phyloP scores from a whole-genome alignment of 1,140 invertebrate species.

The Camponotus floridanus region DNA sequence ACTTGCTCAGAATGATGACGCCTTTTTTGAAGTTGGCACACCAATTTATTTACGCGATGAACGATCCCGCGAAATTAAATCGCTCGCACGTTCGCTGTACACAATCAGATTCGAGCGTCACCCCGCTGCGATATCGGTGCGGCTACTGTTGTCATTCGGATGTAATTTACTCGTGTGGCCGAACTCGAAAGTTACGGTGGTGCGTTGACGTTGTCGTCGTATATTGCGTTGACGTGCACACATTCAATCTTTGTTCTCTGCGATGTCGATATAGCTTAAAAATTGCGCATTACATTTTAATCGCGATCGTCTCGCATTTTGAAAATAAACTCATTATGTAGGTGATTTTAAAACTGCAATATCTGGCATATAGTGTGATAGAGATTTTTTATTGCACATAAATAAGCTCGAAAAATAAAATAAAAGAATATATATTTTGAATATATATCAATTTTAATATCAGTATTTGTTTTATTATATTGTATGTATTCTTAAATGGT shows the following conservation, averaged over 20 bases:
- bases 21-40: slow-evolving; percentile 26
- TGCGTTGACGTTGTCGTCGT: slow-evolving; percentile 37
- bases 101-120: slow-evolving; percentile 42
- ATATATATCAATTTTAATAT: neutral
- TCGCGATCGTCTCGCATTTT: neutral
- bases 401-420: neutral
- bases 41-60: slow-evolving; percentile 49
- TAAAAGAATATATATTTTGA: no score
- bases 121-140: slow-evolving; percentile 10
- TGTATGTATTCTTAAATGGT: neutral
- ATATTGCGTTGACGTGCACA: slow-evolving; percentile 18
- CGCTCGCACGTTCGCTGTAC: slow-evolving; percentile 27
- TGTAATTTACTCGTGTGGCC: slow-evolving; percentile 61
- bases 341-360: neutral
- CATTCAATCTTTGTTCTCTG: slow-evolving; percentile 31
- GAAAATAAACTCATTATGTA: slow-evolving; percentile 12
- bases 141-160: slow-evolving; percentile 58
- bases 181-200: slow-evolving; percentile 51
- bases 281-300: slow-evolving; percentile 28
- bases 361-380: neutral
- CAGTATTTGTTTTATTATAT: neutral
- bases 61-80: slow-evolving; percentile 57
- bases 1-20: slow-evolving; percentile 9
- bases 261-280: neutral
- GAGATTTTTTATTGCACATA: neutral